A percentile compares a stretch with the other conserved stretches of the same genome.
Evolutionary conservation across 2,113 vertebrate genomes (phyloP).

Genomic region (Argyrosomus japonicus): DNA sequence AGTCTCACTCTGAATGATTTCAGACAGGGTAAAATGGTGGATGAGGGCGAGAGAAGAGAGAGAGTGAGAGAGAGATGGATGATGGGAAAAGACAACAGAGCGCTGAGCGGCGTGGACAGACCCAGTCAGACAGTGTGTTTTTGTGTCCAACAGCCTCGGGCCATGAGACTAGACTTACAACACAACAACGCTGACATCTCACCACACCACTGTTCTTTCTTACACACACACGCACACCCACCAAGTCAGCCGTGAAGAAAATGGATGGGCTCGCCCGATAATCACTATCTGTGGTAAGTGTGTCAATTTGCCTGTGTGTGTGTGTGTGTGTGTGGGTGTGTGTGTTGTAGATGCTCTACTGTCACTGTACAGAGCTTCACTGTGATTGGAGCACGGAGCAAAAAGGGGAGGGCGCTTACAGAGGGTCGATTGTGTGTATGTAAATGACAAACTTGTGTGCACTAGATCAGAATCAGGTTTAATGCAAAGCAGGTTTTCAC

Average conservation of each 20-base stretch:
- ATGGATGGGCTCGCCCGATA: slow-evolving; percentile 48
- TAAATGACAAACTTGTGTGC: neutral
- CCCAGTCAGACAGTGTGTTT: slow-evolving; percentile 77
- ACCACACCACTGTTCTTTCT: slow-evolving; percentile 67
- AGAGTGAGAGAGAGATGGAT: slow-evolving; percentile 48
- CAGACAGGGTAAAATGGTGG: slow-evolving; percentile 51
- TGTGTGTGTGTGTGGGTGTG: slow-evolving; percentile 42
- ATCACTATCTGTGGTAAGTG: slow-evolving; percentile 56
- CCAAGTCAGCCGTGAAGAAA: slow-evolving; percentile 69
- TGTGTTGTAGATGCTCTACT: slow-evolving; percentile 9
- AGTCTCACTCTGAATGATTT: slow-evolving; percentile 41
- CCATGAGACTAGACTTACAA: slow-evolving; percentile 80
- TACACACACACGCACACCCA: slow-evolving; percentile 14
- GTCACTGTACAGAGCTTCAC: neutral
- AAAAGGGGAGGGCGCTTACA: too few species aligned
- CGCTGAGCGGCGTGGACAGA: slow-evolving; percentile 53
- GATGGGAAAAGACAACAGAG: slow-evolving; percentile 73
- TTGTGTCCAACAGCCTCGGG: slow-evolving; percentile 80
- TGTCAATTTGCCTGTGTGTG: slow-evolving; percentile 48
- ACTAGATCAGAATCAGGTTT: neutral
- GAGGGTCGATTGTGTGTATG: too few species aligned
- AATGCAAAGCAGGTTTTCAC: too few species aligned
- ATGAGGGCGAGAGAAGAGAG: slow-evolving; percentile 34
- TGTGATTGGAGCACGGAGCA: too few species aligned
- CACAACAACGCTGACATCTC: slow-evolving; percentile 78